phyloP scores from a whole-genome alignment of 2,797 vertebrate genomes.

The Bryconaethiops microstoma region DNA sequence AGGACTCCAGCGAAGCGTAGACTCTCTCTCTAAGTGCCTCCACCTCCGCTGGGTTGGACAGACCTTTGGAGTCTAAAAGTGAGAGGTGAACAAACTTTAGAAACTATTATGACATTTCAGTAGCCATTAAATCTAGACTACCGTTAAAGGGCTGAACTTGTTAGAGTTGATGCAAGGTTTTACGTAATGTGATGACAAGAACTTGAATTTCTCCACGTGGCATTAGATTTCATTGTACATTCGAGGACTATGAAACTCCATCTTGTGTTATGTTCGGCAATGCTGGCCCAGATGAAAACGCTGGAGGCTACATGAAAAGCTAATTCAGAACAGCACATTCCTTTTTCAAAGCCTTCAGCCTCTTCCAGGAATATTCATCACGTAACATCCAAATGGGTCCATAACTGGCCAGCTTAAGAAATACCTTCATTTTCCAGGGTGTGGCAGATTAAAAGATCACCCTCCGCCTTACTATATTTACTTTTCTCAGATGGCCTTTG shows the following conservation, averaged over 20 bases:
- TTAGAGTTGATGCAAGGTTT: neutral
- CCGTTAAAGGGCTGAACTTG: neutral
- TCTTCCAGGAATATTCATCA: neutral
- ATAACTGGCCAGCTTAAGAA: neutral
- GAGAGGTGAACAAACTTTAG: neutral
- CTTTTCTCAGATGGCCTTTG: neutral
- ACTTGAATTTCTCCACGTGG: slow-evolving; percentile 7
- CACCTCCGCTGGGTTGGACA: slow-evolving; percentile 90
- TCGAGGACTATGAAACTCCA: neutral
- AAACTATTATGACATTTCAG: slow-evolving; percentile 10
- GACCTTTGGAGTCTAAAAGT: slow-evolving; percentile 87
- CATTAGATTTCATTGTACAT: slow-evolving; percentile 10
- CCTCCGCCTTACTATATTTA: slow-evolving; percentile 6
- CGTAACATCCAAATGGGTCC: slow-evolving; percentile 1
- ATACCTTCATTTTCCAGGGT: slow-evolving; percentile 7
- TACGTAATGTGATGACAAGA: neutral
- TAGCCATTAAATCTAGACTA: neutral
- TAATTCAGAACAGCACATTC: slow-evolving; percentile 10
- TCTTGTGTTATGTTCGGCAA: slow-evolving; percentile 14
- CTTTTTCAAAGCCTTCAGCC: neutral
- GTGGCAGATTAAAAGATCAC: neutral
- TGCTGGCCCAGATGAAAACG: neutral
- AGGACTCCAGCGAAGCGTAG: slow-evolving; percentile 90
- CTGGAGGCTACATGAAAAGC: slow-evolving; percentile 2
- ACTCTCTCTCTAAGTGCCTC: slow-evolving; percentile 91